Evolutionary conservation across 2,888 invertebrate species (phyloP).

Genomic region (Octonoba sinensis): DNA sequence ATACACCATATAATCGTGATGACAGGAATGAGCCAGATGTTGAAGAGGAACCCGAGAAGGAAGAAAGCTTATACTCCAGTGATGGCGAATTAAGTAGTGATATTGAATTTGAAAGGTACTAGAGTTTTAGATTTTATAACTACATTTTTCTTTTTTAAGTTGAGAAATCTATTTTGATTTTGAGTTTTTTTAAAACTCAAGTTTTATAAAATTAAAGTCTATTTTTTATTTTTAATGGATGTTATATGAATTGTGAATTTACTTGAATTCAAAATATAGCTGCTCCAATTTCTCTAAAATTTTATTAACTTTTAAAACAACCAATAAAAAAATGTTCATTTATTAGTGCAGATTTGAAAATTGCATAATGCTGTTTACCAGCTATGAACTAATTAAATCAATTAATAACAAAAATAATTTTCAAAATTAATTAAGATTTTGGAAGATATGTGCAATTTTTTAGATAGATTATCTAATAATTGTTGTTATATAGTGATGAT

Average conservation of each 20-base stretch:
- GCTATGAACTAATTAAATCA: neutral
- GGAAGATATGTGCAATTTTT: neutral
- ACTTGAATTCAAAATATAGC: too few species aligned
- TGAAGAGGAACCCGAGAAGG: slow-evolving; percentile 62
- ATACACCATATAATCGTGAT: slow-evolving; percentile 30
- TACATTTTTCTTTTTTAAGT: neutral
- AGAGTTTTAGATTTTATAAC: neutral
- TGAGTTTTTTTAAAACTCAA: too few species aligned
- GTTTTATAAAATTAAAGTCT: too few species aligned
- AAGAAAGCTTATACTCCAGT: slow-evolving; percentile 49
- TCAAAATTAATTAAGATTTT: neutral
- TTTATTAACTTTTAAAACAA: too few species aligned
- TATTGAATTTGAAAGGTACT: slow-evolving; percentile 48
- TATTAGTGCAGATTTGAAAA: too few species aligned
- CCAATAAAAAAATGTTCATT: too few species aligned
- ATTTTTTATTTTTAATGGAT: too few species aligned
- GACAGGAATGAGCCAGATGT: slow-evolving; percentile 56
- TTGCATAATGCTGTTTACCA: neutral
- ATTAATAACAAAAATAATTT: neutral
- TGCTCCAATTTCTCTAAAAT: too few species aligned
- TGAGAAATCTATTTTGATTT: neutral
- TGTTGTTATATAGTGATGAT: slow-evolving; percentile 24
- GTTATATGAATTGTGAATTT: too few species aligned
- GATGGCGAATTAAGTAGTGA: slow-evolving; percentile 55
- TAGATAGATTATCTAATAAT: too few species aligned